Evolutionary conservation across 2,888 invertebrate genomes (phyloP).

Genomic region (Tribolium freemani): DNA sequence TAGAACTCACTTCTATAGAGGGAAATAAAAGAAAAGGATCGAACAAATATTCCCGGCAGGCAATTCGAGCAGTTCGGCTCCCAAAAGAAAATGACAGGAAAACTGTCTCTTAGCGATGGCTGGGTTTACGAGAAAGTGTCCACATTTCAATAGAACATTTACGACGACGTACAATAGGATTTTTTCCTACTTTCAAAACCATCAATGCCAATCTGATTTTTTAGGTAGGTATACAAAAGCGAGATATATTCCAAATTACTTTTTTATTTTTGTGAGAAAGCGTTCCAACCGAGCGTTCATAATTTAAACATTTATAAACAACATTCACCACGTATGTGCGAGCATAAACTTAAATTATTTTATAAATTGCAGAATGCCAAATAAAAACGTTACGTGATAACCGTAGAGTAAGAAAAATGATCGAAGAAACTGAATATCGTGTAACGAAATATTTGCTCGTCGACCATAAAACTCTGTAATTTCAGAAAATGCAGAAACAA

Average conservation of each 20-base stretch:
- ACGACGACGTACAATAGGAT: constrained; percentile 22
- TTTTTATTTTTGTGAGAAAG: not conserved
- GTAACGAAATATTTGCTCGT: constrained; percentile 48
- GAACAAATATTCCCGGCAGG: constrained; percentile 47
- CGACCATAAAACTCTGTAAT: constrained; percentile 48
- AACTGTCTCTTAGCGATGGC: constrained; percentile 23
- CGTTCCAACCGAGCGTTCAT: constrained; percentile 23
- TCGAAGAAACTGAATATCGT: constrained; percentile 48
- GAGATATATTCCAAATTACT: not conserved
- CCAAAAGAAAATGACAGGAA: constrained; percentile 34
- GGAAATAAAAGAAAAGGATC: constrained; percentile 50
- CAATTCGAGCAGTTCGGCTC: constrained; percentile 33
- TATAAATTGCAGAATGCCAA: constrained; percentile 47
- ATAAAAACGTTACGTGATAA: constrained; percentile 49
- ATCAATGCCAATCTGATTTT: not conserved
- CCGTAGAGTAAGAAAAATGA: constrained; percentile 47
- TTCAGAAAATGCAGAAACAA: constrained; percentile 38
- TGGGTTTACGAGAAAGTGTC: constrained; percentile 32
- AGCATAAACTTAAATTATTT: constrained; percentile 28
- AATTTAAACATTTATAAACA: constrained; percentile 33
- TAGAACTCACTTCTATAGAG: constrained; percentile 48
- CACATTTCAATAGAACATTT: constrained; percentile 40
- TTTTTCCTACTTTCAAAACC: constrained; percentile 3
- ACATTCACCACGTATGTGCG: constrained; percentile 3
- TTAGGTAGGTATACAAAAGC: not conserved